Conservation (phyloP, 1,140 invertebrate species). For the Campodea augens region DNA sequence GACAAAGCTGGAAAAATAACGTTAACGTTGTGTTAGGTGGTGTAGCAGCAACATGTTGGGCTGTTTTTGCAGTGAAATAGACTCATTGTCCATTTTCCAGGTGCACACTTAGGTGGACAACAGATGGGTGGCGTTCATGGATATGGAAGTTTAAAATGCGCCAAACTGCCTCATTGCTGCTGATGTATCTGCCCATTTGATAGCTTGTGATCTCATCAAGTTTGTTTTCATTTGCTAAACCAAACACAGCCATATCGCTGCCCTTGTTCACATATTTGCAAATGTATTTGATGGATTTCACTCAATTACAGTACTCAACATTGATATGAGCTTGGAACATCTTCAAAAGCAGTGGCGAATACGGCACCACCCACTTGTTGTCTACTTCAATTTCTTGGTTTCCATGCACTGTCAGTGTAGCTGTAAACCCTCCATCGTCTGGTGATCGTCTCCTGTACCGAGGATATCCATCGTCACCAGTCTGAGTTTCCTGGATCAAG, state of each 20-base stretch:
- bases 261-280: constrained; percentile 22
- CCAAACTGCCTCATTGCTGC: constrained; percentile 23
- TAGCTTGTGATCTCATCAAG: constrained; percentile 20
- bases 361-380: constrained; percentile 32
- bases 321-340: constrained; percentile 25
- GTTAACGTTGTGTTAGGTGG: constrained; percentile 23
- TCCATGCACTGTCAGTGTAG: constrained; percentile 2
- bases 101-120: constrained; percentile 19
- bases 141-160: constrained; percentile 20
- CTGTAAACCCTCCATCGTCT: constrained; percentile 7
- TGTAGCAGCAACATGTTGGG: constrained; percentile 12
- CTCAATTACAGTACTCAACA: constrained; percentile 17
- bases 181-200: constrained; percentile 20
- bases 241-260: constrained; percentile 17
- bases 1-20: constrained; percentile 22
- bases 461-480: constrained; percentile 21
- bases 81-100: constrained; percentile 24
- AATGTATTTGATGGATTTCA: constrained; percentile 20
- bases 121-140: constrained; percentile 16
- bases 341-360: constrained; percentile 27
- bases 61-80: constrained; percentile 21
- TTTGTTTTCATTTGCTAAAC: constrained; percentile 10
- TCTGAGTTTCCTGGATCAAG: constrained; percentile 17
- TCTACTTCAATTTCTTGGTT: constrained; percentile 20
- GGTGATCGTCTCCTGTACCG: constrained; percentile 15